These are phyloP conservation scores for Carduelis carduelis DNA, from an alignment of 2,797 vertebrate genomes.

Conservation along the genomic window DNA sequence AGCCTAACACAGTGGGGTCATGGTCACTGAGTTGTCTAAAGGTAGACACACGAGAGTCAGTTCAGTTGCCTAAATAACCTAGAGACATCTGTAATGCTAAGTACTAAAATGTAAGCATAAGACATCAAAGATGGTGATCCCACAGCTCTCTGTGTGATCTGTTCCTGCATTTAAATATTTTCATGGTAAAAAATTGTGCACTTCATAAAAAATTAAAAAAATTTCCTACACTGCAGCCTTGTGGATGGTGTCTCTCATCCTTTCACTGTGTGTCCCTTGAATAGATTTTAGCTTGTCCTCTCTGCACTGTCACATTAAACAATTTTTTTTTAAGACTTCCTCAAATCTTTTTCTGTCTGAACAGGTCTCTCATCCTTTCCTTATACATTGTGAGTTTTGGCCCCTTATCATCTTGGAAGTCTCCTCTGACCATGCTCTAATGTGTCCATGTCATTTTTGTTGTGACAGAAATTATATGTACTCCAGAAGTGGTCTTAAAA, in stretches of 20 bases:
- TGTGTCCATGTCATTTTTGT: not conserved
- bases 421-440: not conserved
- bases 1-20: not conserved
- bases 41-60: not conserved
- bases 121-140: not conserved
- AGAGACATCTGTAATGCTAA: not conserved
- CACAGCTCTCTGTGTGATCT: not conserved
- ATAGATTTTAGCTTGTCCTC: not conserved
- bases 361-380: fast-evolving
- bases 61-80: not conserved
- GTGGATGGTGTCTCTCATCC: not conserved
- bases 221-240: not conserved
- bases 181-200: not conserved
- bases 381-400: not conserved
- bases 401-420: not conserved
- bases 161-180: not conserved
- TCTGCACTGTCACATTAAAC: not conserved
- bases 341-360: not conserved
- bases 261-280: not conserved
- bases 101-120: not conserved
- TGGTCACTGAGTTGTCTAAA: not conserved
- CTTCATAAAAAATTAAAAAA: not conserved
- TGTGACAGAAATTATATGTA: not conserved
- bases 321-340: not conserved
- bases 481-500: not conserved